phyloP scores from a whole-genome alignment of 2,113 vertebrate genomes.

The Tragulus kanchil region DNA sequence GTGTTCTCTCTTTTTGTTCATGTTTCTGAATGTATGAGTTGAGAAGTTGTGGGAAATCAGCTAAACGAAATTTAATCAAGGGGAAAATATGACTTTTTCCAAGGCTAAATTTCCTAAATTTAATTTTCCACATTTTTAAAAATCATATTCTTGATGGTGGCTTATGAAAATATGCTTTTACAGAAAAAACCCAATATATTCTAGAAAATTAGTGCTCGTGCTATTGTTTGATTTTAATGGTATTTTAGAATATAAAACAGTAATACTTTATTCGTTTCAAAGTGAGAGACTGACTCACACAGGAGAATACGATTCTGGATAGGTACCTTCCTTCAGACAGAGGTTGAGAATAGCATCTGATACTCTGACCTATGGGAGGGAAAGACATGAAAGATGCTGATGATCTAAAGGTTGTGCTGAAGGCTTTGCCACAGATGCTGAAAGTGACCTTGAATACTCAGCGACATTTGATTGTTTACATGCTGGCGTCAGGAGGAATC shows the following conservation, averaged over 20 bases:
- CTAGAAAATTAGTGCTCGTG: neutral
- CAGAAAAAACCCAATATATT: neutral
- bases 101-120: neutral
- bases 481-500: rapidly evolving
- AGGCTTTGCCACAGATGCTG: neutral
- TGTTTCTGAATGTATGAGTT: neutral
- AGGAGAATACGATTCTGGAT: neutral
- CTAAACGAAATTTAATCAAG: neutral
- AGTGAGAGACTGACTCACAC: neutral
- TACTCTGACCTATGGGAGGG: neutral
- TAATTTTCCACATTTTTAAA: slow-evolving; percentile 11
- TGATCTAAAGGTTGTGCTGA: no score
- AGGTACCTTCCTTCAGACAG: neutral
- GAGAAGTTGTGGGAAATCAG: neutral
- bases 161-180: neutral
- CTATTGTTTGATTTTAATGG: neutral
- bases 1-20: neutral
- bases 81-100: neutral
- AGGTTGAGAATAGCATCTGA: neutral
- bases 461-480: neutral
- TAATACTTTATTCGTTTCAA: neutral
- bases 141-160: neutral
- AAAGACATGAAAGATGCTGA: neutral
- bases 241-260: neutral
- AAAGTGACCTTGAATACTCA: neutral